These are phyloP conservation scores for Lasioglossum leucozonium DNA, from an alignment of 2,888 invertebrate genomes.

Conservation along the genomic window DNA sequence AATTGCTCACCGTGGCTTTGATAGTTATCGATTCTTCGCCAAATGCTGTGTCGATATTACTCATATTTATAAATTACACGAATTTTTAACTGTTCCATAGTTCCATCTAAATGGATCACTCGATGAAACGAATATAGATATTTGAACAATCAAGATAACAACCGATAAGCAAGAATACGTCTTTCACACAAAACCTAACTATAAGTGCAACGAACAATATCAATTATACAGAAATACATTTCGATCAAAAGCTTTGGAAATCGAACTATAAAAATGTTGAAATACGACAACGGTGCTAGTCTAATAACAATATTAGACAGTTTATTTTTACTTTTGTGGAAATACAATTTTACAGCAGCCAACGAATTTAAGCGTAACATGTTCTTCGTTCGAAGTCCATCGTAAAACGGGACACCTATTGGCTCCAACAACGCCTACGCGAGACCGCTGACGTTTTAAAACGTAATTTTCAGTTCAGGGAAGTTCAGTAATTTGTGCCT, in stretches of 20 bases:
- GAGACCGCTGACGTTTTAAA: conserved; percentile 10
- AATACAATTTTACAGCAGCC: background rate
- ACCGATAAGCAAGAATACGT: no score
- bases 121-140: no score
- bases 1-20: no score
- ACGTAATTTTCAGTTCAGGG: conserved; percentile 32
- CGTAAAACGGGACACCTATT: background rate
- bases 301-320: background rate
- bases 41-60: no score
- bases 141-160: no score
- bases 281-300: background rate
- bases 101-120: no score
- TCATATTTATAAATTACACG: no score
- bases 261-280: background rate
- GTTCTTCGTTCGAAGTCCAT: background rate
- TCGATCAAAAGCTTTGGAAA: background rate
- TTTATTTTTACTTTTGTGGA: background rate
- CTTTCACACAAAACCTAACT: no score
- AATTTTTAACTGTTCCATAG: no score
- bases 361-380: background rate
- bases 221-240: background rate
- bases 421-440: background rate
- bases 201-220: background rate
- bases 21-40: no score
- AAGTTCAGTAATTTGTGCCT: conserved; percentile 34